These are phyloP conservation scores for Leuctra nigra DNA, from an alignment of 2,888 invertebrate species.

Conservation along the genomic window DNA sequence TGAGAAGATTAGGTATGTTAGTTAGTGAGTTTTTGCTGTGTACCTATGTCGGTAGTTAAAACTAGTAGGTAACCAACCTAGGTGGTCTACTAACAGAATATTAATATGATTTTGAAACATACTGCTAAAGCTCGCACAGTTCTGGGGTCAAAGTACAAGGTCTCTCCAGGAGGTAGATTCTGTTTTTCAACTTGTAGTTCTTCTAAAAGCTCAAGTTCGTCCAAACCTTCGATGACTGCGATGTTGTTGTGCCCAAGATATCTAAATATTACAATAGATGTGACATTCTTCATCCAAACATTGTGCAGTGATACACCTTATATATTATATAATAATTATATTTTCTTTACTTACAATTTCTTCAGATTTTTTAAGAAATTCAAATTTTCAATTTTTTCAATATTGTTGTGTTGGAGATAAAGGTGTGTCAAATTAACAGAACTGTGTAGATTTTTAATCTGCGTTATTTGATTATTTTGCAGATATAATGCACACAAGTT, in stretches of 20 bases:
- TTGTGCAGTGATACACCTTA: too few relatives aligned
- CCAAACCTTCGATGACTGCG: constrained; percentile 61
- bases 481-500: constrained; percentile 55
- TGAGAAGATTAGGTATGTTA: too few relatives aligned
- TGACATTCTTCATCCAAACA: not conserved
- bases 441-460: constrained; percentile 50
- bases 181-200: constrained; percentile 66
- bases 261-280: constrained; percentile 24
- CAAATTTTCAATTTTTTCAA: constrained; percentile 66
- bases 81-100: too few relatives aligned
- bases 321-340: not conserved
- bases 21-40: too few relatives aligned
- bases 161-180: constrained; percentile 46
- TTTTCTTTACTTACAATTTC: constrained; percentile 54
- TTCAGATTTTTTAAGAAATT: constrained; percentile 56
- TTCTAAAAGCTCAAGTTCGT: constrained; percentile 50
- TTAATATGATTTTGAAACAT: too few relatives aligned
- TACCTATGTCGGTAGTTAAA: too few relatives aligned
- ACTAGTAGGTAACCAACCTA: too few relatives aligned
- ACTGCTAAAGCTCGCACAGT: constrained; percentile 53
- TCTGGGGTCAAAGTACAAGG: constrained; percentile 60
- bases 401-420: constrained; percentile 75
- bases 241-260: constrained; percentile 59
- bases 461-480: constrained; percentile 55
- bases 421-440: constrained; percentile 57